Evolutionary conservation across 2,888 invertebrate genomes (phyloP).

Genomic region (Podotricha telesiphe): DNA sequence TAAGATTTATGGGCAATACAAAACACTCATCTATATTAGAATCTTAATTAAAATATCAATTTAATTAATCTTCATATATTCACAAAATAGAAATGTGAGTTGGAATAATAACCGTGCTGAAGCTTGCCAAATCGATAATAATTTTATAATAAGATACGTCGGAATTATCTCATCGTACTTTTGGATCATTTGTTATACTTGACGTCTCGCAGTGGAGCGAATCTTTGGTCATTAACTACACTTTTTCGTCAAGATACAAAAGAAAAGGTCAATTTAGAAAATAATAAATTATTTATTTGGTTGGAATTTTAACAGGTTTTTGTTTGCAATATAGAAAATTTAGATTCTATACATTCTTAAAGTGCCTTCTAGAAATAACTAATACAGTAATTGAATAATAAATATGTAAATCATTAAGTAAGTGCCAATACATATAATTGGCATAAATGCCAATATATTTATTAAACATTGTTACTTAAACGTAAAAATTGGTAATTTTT

Average conservation of each 20-base stretch:
- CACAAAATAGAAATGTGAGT: slow-evolving; percentile 31
- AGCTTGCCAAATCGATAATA: slow-evolving; percentile 82
- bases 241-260: slow-evolving; percentile 35
- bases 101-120: slow-evolving; percentile 49
- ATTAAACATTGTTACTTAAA: no score
- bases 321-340: not conserved
- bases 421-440: no score
- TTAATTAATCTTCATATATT: not conserved
- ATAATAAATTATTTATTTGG: slow-evolving; percentile 8
- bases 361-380: not conserved
- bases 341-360: not conserved
- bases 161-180: slow-evolving; percentile 63
- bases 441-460: no score
- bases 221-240: slow-evolving; percentile 52
- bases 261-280: slow-evolving; percentile 25
- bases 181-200: slow-evolving; percentile 73
- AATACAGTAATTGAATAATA: no score
- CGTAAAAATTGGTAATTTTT: no score
- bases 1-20: not conserved
- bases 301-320: slow-evolving; percentile 5
- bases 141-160: slow-evolving; percentile 67
- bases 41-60: not conserved
- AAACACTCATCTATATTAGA: not conserved
- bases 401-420: not conserved
- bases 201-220: slow-evolving; percentile 70